These are phyloP conservation scores for Gnathonemus echidnorhynchus DNA, from an alignment of 2,113 vertebrate species.

Conservation along the genomic window DNA sequence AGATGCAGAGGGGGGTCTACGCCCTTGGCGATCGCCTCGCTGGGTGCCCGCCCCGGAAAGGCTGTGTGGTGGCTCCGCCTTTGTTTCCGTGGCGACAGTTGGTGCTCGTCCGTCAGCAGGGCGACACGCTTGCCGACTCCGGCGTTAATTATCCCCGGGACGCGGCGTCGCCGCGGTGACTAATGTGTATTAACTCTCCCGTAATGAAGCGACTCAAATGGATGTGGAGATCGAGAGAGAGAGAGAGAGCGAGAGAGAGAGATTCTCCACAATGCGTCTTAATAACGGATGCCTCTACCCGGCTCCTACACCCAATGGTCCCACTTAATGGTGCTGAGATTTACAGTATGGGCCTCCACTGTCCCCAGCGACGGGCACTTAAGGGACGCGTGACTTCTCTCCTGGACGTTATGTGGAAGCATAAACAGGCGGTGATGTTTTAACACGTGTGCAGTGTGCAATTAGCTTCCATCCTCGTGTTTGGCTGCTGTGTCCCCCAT, in stretches of 20 bases:
- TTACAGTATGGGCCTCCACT: neutral
- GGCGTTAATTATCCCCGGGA: slow-evolving; percentile 42
- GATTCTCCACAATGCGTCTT: slow-evolving; percentile 46
- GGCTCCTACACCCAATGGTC: neutral
- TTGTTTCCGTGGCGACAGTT: slow-evolving; percentile 18
- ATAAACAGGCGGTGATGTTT: neutral
- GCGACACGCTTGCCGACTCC: slow-evolving; percentile 24
- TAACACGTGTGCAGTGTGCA: neutral
- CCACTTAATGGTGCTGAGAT: neutral
- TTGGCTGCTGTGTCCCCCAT: neutral
- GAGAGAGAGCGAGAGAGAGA: slow-evolving; percentile 30
- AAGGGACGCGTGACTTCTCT: neutral
- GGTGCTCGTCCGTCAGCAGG: slow-evolving; percentile 24
- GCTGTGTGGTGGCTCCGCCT: neutral
- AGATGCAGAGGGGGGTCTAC: neutral
- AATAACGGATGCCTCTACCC: slow-evolving; percentile 40
- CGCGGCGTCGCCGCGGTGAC: slow-evolving; percentile 36
- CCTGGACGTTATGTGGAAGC: neutral
- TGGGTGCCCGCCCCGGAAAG: neutral
- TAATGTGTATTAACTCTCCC: slow-evolving; percentile 54
- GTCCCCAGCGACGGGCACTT: neutral
- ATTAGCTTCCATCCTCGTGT: neutral
- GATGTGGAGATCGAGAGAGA: slow-evolving; percentile 32
- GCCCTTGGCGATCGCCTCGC: neutral
- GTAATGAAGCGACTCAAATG: slow-evolving; percentile 52